Base-by-base conservation (phyloP, 2,888 invertebrate species). In the Pristionchus mayeri region DNA sequence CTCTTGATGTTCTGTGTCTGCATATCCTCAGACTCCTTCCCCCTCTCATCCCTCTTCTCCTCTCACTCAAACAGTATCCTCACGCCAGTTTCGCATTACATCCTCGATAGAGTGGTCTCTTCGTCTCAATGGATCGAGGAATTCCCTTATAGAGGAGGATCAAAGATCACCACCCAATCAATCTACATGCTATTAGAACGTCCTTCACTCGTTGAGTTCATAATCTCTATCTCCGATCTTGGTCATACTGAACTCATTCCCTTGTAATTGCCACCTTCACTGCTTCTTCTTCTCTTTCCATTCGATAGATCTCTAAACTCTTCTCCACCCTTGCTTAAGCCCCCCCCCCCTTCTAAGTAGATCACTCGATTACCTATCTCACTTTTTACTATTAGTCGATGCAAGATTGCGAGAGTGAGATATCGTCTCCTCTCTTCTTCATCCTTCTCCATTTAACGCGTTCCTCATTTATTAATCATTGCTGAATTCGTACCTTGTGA, bases 351-450 rank as follows among this genome's bases (percentile, higher is more conserved):
- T 34, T 67, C 67, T 37, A 67, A 67, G 67, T 67, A 67, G 67
- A 67, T 67, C 67, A 37, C 37, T 34, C 67, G 18, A 37, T 37
- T 67, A 67, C 34, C 37, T 67, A 67, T 67, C 67, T 67, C 67
- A 67, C 67, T 67, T 67, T 67, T 67, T 67, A 67, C 37, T 67
- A 67, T 67, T 67, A n/a, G 11, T 67, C 57, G 57, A 57, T 57
- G 37, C 67, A 67, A 67, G 67, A 67, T 67, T 37, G 34, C 67
- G 67, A 37, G 16, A 67, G 34, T 67, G 67, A 67, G 67, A 67
- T 67, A 67, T 37, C 34, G 67, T 37, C 67, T 67, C 67, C 21
- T 37, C 18, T 16, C 34, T 16, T 63, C 63, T 34, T 63, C 18
- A 30, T 34, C 27, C 67, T 67, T 21, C 67, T 24, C 57, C 24